Base-by-base conservation (phyloP, 2,888 invertebrate species). In the Athrips mouffetella region DNA sequence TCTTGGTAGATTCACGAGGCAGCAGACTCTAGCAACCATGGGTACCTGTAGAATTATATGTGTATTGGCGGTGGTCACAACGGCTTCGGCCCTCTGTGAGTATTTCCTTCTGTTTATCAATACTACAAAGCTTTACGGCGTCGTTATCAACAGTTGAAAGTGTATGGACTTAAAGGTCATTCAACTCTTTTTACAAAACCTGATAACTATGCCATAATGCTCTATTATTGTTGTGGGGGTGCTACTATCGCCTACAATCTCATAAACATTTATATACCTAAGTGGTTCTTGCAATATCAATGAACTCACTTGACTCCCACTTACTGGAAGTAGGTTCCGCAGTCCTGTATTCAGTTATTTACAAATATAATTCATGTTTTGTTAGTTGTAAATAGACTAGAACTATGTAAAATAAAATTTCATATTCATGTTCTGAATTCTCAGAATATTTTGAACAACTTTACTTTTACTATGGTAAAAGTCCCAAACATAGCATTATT, bases 21-120 rank as follows among this genome's bases (percentile, higher is more conserved):
- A 68, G 75, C 65, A 73, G 70, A 73, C 60, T 57, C 60, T 69
- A 65, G 62, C 66, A 68, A 80, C 65, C 63, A 87, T 88, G 87
- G 83, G 78, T 70, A 76, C 79, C 57, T 64, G 70, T 70, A 76
- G 70, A 67, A 63, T 82, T 59, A 53, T 88, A 65, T 80, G 77
- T 75, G 67, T 83, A 62, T 60, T 80, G 63, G 83, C 79, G 59
- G 59, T 82, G 57, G 59, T 81, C 55, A 70, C 81, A 52, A 79
- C 80, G 62, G 75, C 82, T 45, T 68, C 81, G 61, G 86, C 84
- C 31, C 65, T 86, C 58, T 67, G 87, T 88, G 62, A 87, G 87
- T 87, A 76, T 16, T 45, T 13, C 57, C 63, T 61, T 59, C 48
- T 49, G 58, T 60, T 59, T 48, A 56, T 44, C 47, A 27, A 11